Conservation (phyloP, 2,113 vertebrate genomes). For the Xenopus borealis region DNA sequence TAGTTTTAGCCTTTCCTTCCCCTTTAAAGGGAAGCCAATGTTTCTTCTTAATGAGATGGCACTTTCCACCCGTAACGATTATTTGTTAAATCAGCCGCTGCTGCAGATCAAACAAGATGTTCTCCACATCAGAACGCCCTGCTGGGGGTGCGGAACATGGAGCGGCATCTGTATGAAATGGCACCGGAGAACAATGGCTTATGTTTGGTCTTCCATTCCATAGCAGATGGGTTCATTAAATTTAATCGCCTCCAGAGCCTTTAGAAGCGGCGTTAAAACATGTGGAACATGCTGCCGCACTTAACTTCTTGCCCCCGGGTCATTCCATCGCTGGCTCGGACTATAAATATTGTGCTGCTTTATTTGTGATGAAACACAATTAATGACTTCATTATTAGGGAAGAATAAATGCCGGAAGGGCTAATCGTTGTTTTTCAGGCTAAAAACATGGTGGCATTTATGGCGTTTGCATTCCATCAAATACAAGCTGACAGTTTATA, state of each 20-base stretch:
- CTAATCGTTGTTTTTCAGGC: no score
- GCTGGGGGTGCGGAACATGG: slow-evolving; percentile 62
- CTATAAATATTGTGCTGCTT: slow-evolving; percentile 76
- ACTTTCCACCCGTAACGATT: no score
- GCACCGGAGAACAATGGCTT: slow-evolving; percentile 70
- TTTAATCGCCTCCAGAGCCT: slow-evolving; percentile 83
- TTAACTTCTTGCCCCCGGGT: slow-evolving; percentile 71
- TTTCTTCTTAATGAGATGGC: no score
- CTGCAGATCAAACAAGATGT: slow-evolving; percentile 62
- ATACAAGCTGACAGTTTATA: no score
- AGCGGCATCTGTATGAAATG: slow-evolving; percentile 72
- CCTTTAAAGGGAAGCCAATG: no score
- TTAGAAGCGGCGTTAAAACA: slow-evolving; percentile 77
- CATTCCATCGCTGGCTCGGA: slow-evolving; percentile 70
- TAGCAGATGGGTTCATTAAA: slow-evolving; percentile 90
- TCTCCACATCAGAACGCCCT: slow-evolving; percentile 62
- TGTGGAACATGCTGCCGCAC: slow-evolving; percentile 78
- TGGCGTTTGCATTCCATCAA: no score
- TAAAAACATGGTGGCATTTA: no score
- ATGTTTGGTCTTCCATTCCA: slow-evolving; percentile 69
- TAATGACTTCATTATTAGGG: slow-evolving; percentile 63
- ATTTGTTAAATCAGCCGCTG: no score
- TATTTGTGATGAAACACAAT: slow-evolving; percentile 68
- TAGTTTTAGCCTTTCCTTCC: no score
- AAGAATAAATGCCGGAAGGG: slow-evolving; percentile 28